Conservation (phyloP, 2,113 vertebrate genomes). For the Pardalotus punctatus region DNA sequence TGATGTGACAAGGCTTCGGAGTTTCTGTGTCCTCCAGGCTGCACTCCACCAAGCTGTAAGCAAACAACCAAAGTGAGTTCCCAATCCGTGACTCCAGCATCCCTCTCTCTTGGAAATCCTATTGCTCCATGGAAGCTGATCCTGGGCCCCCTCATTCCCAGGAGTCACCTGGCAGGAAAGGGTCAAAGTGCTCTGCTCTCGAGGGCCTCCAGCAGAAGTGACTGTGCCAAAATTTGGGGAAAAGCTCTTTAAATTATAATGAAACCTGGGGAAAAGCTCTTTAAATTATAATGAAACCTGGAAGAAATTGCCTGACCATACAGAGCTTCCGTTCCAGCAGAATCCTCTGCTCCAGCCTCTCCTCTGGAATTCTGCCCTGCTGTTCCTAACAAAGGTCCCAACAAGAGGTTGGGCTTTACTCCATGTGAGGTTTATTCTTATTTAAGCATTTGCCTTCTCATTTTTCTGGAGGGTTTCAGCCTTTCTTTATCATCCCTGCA, state of each 20-base stretch:
- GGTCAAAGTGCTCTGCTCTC: neutral
- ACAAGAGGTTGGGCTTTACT: neutral
- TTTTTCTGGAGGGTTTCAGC: conserved; percentile 7
- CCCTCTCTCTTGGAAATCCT: neutral
- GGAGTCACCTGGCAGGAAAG: neutral
- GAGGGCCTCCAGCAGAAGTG: neutral
- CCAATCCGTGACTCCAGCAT: neutral
- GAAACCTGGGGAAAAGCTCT: neutral
- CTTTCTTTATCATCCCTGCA: conserved; percentile 16
- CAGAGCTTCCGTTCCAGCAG: neutral
- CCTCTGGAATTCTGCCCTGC: neutral
- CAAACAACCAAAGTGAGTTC: neutral
- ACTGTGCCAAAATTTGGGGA: neutral
- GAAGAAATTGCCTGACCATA: neutral
- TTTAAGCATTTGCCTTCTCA: neutral
- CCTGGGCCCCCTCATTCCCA: neutral
- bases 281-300: neutral
- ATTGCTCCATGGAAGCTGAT: neutral
- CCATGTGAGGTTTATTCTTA: neutral
- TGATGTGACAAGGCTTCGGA: neutral
- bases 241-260: neutral
- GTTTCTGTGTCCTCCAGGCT: neutral
- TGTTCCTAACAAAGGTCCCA: neutral
- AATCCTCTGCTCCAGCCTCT: neutral
- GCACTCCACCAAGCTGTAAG: neutral